Conservation (phyloP, 2,797 vertebrate genomes). For the Neostethus bicornis region DNA sequence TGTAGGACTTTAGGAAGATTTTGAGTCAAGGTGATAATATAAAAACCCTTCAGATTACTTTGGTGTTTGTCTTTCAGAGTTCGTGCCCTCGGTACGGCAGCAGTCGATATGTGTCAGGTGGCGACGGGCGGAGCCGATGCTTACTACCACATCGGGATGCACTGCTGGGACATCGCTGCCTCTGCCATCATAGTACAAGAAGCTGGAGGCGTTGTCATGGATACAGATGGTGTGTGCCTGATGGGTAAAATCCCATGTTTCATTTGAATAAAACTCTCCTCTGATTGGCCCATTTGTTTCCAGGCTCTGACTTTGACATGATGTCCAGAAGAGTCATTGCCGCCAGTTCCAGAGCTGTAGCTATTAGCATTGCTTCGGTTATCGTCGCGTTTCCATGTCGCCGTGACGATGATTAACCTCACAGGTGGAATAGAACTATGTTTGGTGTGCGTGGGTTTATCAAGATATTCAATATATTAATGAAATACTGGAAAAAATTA, state of each 20-base stretch:
- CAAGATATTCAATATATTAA: no score
- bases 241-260: neutral
- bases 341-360: slow-evolving; percentile 51
- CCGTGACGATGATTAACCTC: slow-evolving; percentile 47
- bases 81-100: slow-evolving; percentile 86
- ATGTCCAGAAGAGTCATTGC: slow-evolving; percentile 69
- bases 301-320: slow-evolving; percentile 65
- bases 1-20: no score
- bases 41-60: no score
- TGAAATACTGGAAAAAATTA: no score
- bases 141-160: slow-evolving; percentile 90
- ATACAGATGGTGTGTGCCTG: slow-evolving; percentile 77
- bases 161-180: slow-evolving; percentile 92
- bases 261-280: neutral
- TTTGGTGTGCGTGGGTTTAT: no score
- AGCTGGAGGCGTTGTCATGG: slow-evolving; percentile 84
- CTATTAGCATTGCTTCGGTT: slow-evolving; percentile 32
- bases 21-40: no score
- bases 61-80: slow-evolving; percentile 67
- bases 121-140: slow-evolving; percentile 85
- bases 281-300: slow-evolving; percentile 1
- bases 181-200: slow-evolving; percentile 85
- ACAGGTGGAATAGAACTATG: no score
- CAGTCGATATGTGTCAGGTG: slow-evolving; percentile 90
- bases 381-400: slow-evolving; percentile 54